Conservation (phyloP, 2,113 vertebrate species). For the Silurus glanis region DNA sequence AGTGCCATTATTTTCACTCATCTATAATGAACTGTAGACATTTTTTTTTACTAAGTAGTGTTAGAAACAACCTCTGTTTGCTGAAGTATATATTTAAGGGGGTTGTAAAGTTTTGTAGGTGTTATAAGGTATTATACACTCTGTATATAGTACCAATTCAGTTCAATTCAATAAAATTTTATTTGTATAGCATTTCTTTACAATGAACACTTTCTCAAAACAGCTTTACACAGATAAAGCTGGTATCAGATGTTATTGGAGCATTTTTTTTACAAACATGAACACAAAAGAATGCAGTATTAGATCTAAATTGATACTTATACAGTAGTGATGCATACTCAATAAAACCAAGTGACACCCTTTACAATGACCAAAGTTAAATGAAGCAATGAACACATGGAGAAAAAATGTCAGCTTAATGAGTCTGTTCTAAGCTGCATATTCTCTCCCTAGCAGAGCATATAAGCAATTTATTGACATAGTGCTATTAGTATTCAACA, state of each 20-base stretch:
- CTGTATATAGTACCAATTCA: neutral
- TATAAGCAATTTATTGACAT: neutral
- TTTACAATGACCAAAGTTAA: neutral
- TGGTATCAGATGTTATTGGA: neutral
- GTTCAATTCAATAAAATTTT: too few species aligned
- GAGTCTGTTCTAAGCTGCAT: neutral
- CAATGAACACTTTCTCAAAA: too few species aligned
- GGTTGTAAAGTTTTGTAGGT: too few species aligned
- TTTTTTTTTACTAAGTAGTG: neutral
- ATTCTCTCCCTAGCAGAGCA: neutral
- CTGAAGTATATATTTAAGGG: neutral
- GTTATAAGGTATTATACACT: neutral
- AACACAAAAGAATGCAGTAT: neutral
- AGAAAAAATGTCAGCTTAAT: neutral
- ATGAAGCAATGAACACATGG: neutral
- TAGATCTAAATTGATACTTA: neutral
- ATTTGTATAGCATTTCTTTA: too few species aligned
- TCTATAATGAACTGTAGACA: neutral
- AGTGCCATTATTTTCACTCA: neutral
- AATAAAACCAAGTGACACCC: neutral
- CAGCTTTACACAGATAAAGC: too few species aligned
- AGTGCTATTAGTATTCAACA: slow-evolving; percentile 7
- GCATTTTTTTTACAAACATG: neutral
- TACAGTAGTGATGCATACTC: neutral
- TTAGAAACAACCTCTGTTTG: neutral